These are phyloP conservation scores for Eupithecia vulgata DNA, from an alignment of 2,888 invertebrate species.

Conservation along the genomic window DNA sequence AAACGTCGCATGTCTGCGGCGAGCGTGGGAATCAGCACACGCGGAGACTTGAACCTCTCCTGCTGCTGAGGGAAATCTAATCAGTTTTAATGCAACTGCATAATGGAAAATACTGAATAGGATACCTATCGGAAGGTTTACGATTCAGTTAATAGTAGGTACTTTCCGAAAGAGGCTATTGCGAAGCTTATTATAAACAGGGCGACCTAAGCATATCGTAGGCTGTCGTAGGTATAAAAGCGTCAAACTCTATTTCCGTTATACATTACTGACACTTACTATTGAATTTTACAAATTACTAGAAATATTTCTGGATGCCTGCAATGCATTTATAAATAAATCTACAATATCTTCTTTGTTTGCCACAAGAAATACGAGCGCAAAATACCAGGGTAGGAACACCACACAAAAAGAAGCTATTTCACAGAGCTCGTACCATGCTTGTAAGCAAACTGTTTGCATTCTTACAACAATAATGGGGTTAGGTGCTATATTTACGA, in stretches of 20 bases:
- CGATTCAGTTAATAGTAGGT: neutral
- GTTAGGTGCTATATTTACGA: conserved; percentile 66
- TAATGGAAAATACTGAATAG: conserved; percentile 6
- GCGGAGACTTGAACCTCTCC: conserved; percentile 48
- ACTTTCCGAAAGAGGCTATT: neutral
- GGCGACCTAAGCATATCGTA: neutral
- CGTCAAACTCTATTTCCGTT: neutral
- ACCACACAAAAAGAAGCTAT: conserved; percentile 41
- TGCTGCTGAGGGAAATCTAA: conserved; percentile 43
- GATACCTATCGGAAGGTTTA: neutral
- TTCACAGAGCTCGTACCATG: conserved; percentile 41
- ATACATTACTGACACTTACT: too few relatives aligned
- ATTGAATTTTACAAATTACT: too few relatives aligned
- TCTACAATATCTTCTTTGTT: conserved; percentile 18
- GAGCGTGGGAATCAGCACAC: conserved; percentile 72
- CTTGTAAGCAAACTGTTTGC: conserved; percentile 14
- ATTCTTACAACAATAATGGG: conserved; percentile 65
- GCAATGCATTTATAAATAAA: neutral
- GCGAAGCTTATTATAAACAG: too few relatives aligned
- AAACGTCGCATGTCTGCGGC: conserved; percentile 79
- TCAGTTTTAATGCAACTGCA: conserved; percentile 33
- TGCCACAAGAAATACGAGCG: conserved; percentile 27
- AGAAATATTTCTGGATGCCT: neutral
- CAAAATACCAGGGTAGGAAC: conserved; percentile 25
- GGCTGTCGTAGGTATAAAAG: too few relatives aligned